These are phyloP conservation scores for Euwallacea similis DNA, from an alignment of 1,140 invertebrate genomes.

Conservation along the genomic window DNA sequence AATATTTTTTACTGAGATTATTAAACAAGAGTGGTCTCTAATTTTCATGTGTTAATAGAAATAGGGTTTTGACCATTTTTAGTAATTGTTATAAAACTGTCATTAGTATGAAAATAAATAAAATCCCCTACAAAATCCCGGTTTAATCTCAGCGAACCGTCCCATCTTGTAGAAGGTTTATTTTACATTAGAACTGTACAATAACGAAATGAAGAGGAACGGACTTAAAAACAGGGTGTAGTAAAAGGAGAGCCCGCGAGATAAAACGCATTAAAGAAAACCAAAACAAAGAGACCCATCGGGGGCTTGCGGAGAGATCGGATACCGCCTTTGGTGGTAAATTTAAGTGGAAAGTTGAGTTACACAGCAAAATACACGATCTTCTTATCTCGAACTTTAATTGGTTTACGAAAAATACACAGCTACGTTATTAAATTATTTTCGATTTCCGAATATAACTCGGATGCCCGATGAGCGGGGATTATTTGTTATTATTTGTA, in stretches of 20 bases:
- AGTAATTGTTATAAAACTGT: too few relatives aligned
- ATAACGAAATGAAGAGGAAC: conserved; percentile 1
- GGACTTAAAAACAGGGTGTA: conserved; percentile 1
- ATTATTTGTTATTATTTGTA: conserved; percentile 10
- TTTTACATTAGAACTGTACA: neutral
- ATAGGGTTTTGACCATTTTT: too few relatives aligned
- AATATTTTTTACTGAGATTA: too few relatives aligned
- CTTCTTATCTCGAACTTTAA: conserved; percentile 37
- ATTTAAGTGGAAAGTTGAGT: conserved; percentile 46
- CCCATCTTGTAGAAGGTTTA: too few relatives aligned
- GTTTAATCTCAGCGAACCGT: too few relatives aligned
- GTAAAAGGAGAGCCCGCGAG: conserved; percentile 16
- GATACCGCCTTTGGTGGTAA: conserved; percentile 39
- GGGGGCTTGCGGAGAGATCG: conserved; percentile 39
- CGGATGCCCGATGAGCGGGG: conserved; percentile 8
- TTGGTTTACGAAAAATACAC: conserved; percentile 40
- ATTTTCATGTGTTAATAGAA: too few relatives aligned
- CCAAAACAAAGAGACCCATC: conserved; percentile 45
- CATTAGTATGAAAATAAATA: too few relatives aligned
- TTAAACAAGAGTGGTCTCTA: too few relatives aligned
- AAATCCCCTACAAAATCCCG: too few relatives aligned
- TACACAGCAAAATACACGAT: conserved; percentile 36
- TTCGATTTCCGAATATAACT: conserved; percentile 13
- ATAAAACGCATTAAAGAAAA: conserved; percentile 45
- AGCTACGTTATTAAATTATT: conserved; percentile 18